Evolutionary conservation across 2,888 invertebrate species (phyloP).

Genomic region (Clitarchus hookeri): DNA sequence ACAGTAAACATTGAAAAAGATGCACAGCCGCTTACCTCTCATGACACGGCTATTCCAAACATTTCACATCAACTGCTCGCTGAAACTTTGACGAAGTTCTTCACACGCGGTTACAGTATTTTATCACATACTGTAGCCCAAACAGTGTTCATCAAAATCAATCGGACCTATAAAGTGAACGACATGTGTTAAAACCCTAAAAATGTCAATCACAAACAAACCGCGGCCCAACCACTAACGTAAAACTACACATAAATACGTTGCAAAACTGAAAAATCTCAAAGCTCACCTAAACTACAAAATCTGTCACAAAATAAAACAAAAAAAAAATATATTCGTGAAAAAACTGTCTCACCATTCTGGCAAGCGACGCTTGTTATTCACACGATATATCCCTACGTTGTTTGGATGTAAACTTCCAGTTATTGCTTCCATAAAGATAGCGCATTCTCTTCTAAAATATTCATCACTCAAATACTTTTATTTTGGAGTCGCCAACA

Average conservation of each 20-base stretch:
- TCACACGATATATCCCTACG: no score
- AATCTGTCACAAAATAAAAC: no score
- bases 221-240: no score
- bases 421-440: neutral
- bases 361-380: neutral
- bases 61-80: neutral
- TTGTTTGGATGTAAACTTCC: neutral
- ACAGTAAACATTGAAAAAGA: no score
- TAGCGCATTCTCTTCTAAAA: neutral
- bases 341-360: neutral
- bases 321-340: neutral
- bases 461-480: neutral
- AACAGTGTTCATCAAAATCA: conserved; percentile 14
- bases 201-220: neutral
- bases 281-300: neutral
- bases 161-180: neutral
- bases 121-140: neutral
- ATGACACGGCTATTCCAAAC: neutral
- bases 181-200: neutral
- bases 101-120: neutral
- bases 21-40: neutral
- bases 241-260: neutral
- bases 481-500: neutral
- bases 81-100: neutral
- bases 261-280: neutral